Percentiles rank a stretch among this genome's conserved stretches.
phyloP scores from a whole-genome alignment of 1,140 invertebrate species.

The Melipona quadrifasciata region DNA sequence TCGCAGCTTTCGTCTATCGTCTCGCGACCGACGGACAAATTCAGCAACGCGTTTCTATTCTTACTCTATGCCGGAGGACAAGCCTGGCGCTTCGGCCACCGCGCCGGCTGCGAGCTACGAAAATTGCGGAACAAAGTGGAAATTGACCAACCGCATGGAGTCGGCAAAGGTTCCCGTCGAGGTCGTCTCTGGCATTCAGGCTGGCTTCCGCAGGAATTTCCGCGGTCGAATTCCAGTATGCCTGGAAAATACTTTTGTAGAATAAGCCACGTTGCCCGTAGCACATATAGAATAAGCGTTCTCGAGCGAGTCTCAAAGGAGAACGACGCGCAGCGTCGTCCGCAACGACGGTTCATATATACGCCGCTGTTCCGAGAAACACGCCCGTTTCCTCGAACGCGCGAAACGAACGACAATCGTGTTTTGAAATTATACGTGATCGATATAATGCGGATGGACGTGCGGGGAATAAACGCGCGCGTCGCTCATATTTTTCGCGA shows the following conservation, averaged over 20 bases:
- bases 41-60: background rate
- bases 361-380: background rate
- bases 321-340: background rate
- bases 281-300: constrained; percentile 34
- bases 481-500: constrained; percentile 7
- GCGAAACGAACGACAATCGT: background rate
- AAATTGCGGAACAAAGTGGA: constrained; percentile 68
- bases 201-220: constrained; percentile 69
- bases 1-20: background rate
- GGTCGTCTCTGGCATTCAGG: constrained; percentile 68
- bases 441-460: background rate
- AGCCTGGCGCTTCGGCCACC: background rate
- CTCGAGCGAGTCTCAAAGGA: constrained; percentile 55
- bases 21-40: background rate
- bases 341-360: too few species aligned
- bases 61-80: background rate
- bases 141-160: constrained; percentile 56
- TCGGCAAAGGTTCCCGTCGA: constrained; percentile 66
- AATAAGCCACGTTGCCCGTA: constrained; percentile 14
- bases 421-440: background rate
- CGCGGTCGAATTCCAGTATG: constrained; percentile 62
- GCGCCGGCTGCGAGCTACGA: constrained; percentile 9
- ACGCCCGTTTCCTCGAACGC: background rate
- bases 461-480: background rate
- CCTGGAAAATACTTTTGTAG: constrained; percentile 59